Evolutionary conservation across 2,797 vertebrate genomes (phyloP).

Genomic region (Anguilla pacifica): DNA sequence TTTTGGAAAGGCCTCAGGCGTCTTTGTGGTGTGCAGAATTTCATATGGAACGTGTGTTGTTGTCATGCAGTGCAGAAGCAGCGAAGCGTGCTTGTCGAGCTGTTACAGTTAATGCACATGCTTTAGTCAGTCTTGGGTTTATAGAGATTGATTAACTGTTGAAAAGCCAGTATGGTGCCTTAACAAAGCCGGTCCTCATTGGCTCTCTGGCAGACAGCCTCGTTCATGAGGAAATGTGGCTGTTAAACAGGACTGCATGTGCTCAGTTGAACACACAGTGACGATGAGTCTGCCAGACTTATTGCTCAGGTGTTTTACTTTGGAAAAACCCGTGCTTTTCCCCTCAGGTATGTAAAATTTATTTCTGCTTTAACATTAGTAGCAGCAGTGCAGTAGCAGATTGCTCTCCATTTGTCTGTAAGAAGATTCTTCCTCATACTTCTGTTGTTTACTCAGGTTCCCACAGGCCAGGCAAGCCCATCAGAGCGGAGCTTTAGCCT

Average conservation of each 20-base stretch:
- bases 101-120: slow-evolving; percentile 3
- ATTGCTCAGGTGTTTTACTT: not conserved
- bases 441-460: not conserved
- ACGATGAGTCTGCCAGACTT: not conserved
- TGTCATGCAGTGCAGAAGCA: not conserved
- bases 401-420: not conserved
- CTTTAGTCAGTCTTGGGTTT: not conserved
- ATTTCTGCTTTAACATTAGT: not conserved
- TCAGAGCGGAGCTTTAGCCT: not conserved
- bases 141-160: not conserved
- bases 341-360: not conserved
- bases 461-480: too few relatives aligned
- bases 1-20: too few relatives aligned
- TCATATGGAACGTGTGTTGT: not conserved
- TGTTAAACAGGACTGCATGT: slow-evolving; percentile 22
- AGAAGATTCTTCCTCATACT: not conserved
- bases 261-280: slow-evolving; percentile 22
- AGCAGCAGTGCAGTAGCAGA: not conserved
- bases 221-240: slow-evolving; percentile 14
- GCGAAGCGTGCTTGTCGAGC: not conserved
- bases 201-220: not conserved
- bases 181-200: not conserved
- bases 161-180: not conserved
- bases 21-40: not conserved
- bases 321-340: not conserved